Evolutionary conservation across 1,140 invertebrate genomes (phyloP), one percentile per base, ranked within the genome.

Genomic region (Brachionus plicatilis): DNA sequence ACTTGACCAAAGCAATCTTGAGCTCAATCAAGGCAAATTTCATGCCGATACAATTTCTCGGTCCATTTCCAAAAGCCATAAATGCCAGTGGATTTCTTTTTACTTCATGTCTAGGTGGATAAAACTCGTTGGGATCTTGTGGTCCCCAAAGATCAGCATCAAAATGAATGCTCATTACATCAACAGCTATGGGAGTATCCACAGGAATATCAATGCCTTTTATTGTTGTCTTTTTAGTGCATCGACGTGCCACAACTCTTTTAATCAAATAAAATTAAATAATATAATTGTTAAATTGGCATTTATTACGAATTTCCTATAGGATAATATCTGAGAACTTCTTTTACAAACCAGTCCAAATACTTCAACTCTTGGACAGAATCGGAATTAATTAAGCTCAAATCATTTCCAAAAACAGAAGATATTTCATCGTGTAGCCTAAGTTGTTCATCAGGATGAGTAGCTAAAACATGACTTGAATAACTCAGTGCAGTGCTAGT

Each of bases 401-500:
- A 24, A 60, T 80, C 76, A 33, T 50, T 37, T 37, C 50, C 50
- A 79, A 43, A 80, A 11, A 11, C 50, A 60, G 17, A 20, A n/a
- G 9, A 14, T 24, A 91, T 87, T 86, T 91, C 91, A 17, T 88
- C 75, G 56, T 90, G 88, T 5, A 92, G 85, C 76, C 86, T 87
- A 11, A 89, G 86, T 85, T 92, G 91, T 37, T 90, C 87, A 11
- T 91, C 87, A 17, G 86, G 90, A 87, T 91, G 89, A 9, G 86
- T 87, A 7, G 90, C 88, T 83, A 92, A 87, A 84, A 90, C 87
- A 85, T 90, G 91, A 68, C 89, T 87, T 7, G 89, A 87, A 85
- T 89, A 91, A 6, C 88, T 87, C 6, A 92, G 78, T 0, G 89
- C 87, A 3, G 88, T 90, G 47, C 91, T 89, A 1, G 90, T 91